phyloP scores from a whole-genome alignment of 2,113 vertebrate species.

The Aix galericulata region DNA sequence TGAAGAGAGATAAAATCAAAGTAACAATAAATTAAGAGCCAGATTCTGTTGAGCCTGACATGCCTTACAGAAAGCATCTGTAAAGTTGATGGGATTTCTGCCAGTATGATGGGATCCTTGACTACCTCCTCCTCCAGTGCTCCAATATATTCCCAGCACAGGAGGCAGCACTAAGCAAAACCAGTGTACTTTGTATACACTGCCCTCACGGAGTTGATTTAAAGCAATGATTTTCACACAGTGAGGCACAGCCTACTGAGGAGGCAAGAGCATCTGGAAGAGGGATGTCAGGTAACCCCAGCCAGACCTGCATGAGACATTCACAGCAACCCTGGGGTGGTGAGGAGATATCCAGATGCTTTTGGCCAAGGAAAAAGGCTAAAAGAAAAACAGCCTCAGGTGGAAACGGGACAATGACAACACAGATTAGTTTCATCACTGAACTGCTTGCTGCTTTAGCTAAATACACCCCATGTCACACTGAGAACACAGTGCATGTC shows the following conservation, averaged over 20 bases:
- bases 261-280: neutral
- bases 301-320: neutral
- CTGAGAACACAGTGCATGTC: neutral
- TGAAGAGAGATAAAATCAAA: neutral
- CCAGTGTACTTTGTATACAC: accelerated
- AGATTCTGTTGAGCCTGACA: neutral
- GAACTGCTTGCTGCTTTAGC: neutral
- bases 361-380: neutral
- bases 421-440: neutral
- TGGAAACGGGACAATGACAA: neutral
- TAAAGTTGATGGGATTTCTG: neutral
- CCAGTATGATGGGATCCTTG: neutral
- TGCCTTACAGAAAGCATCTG: neutral
- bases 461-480: neutral
- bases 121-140: neutral
- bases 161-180: neutral
- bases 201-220: neutral
- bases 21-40: neutral
- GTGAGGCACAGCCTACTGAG: neutral
- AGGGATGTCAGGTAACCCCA: neutral
- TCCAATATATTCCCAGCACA: neutral
- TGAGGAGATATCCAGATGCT: neutral
- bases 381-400: neutral
- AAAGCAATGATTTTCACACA: neutral
- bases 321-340: neutral